These are phyloP conservation scores for Agrochola lychnidis DNA, from an alignment of 2,888 invertebrate species.

Conservation along the genomic window DNA sequence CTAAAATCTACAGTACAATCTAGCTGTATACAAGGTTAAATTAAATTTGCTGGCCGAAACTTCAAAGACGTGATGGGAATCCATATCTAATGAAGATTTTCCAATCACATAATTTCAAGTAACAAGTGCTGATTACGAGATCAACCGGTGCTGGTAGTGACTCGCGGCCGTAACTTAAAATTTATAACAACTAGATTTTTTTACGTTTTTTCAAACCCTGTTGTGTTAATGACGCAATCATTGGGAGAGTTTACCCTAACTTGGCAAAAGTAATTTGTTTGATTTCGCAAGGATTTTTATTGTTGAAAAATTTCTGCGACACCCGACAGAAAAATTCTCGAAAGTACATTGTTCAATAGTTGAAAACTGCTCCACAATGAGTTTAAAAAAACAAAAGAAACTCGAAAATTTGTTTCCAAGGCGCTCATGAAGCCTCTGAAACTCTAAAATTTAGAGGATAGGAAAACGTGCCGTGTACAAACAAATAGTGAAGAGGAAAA, in stretches of 20 bases:
- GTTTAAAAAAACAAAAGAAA: background rate
- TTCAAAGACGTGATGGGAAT: background rate
- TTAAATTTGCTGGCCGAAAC: background rate
- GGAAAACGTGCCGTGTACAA: background rate
- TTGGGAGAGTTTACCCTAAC: background rate
- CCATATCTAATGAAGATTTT: background rate
- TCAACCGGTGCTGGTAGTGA: background rate
- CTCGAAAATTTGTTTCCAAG: background rate
- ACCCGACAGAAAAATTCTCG: background rate
- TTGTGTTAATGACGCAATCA: background rate
- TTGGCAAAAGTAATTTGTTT: background rate
- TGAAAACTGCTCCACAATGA: background rate
- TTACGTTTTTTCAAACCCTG: too few relatives aligned
- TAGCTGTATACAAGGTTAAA: background rate
- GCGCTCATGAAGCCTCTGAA: slow-evolving; percentile 6
- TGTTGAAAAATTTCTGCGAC: background rate
- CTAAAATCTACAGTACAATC: background rate
- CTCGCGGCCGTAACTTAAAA: background rate
- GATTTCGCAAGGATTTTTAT: background rate
- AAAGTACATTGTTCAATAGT: background rate
- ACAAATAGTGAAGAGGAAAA: background rate
- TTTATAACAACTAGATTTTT: too few relatives aligned
- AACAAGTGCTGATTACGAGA: background rate
- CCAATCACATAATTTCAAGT: background rate
- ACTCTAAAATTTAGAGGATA: background rate